Base-by-base conservation (phyloP, 2,797 vertebrate species). In the Pelochelys cantorii region DNA sequence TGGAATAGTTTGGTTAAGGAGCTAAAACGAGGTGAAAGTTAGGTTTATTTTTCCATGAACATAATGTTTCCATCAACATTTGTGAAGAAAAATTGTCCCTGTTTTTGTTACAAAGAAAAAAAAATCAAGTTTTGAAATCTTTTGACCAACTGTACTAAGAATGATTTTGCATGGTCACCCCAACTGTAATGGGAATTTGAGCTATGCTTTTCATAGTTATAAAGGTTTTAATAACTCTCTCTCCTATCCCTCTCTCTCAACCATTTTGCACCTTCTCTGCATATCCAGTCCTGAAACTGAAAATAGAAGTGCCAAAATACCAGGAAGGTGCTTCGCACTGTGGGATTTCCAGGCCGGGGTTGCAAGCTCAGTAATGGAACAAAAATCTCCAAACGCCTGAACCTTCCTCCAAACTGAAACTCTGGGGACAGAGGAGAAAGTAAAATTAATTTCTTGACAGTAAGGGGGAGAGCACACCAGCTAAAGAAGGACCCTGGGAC, bases 81-180 rank as follows among this genome's bases (percentile, higher is more conserved):
- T 74, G 25, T 23, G 10, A 2, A 25, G 27, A 20, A 14, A 48
- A 15, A 75, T 42, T 75, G 5, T 14, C 12, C 71, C 65, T 68
- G 23, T 48, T 75, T 48, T 27, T 75, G 65, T 34, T 48, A 9
- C 7, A 48, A n/a, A 34, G 34, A 34, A 57, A 57, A 60, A 62
- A 68, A 18, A 9, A 20, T 75, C 22, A 48, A 13, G 48, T 25
- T 48, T 27, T 48, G 37, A 75, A 54, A 27, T 60, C 53, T 93
- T 92, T 93, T 93, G 86, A 85, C 18, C 27, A 89, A 22, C 31
- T 55, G 37, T 75, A 75, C 11, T 23, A 27, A 71, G 71, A 75
- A 42, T 3, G 3, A 23, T 37, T 87, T 83, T 52, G n/a, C 93
- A 48, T 48, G 37, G 11, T 48, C 71, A 27, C 71, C 11, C 25